These are phyloP conservation scores for Papilio elwesi DNA, from an alignment of 2,888 invertebrate species.

Conservation along the genomic window DNA sequence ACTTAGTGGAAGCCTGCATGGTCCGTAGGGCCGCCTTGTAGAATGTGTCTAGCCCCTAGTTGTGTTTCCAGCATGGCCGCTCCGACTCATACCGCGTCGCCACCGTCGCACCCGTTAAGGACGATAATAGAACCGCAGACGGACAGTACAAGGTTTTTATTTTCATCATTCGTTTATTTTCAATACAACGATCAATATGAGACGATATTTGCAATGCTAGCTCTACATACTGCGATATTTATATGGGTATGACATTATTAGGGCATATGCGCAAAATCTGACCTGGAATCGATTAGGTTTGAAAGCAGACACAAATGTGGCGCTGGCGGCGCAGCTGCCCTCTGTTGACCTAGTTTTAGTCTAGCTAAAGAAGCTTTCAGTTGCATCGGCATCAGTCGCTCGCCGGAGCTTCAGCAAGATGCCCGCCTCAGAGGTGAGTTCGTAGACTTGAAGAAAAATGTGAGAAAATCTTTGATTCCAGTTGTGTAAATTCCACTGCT, in stretches of 20 bases:
- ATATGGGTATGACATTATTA: background rate
- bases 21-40: conserved; percentile 80
- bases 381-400: conserved; percentile 24
- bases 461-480: background rate
- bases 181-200: conserved; percentile 43
- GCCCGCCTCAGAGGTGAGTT: conserved; percentile 32
- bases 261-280: conserved; percentile 25
- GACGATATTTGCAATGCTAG: conserved; percentile 37
- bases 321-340: conserved; percentile 16
- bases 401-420: conserved; percentile 19
- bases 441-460: background rate
- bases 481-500: background rate
- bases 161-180: conserved; percentile 64
- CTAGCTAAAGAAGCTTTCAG: conserved; percentile 20
- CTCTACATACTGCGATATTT: conserved; percentile 7
- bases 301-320: background rate
- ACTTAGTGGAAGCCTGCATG: conserved; percentile 61
- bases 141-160: conserved; percentile 94
- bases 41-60: conserved; percentile 83
- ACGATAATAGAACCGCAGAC: conserved; percentile 98
- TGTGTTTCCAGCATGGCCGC: conserved; percentile 93
- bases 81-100: conserved; percentile 99
- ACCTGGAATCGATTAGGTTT: conserved; percentile 28
- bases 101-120: conserved; percentile 95
- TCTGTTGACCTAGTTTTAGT: conserved; percentile 29